Conservation (phyloP, 2,113 vertebrate genomes). For the Chunga burmeisteri region DNA sequence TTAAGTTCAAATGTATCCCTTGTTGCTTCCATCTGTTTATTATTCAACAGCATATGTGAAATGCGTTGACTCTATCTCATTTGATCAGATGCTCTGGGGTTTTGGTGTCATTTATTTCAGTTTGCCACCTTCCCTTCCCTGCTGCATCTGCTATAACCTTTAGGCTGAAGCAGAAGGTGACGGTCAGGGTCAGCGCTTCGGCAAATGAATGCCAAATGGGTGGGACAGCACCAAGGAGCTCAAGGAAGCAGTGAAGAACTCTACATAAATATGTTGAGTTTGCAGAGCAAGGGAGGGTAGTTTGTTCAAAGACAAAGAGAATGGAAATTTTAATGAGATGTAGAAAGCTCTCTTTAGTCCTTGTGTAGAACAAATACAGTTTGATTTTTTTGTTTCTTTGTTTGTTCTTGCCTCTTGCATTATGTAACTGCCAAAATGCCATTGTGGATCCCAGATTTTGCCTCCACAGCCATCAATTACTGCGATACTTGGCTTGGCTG, state of each 20-base stretch:
- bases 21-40: constrained; percentile 3
- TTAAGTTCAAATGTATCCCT: background rate
- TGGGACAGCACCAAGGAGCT: background rate
- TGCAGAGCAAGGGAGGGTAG: background rate
- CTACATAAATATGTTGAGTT: background rate
- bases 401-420: constrained; percentile 6
- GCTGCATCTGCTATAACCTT: background rate
- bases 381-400: background rate
- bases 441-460: constrained; percentile 31
- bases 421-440: background rate
- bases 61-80: background rate
- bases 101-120: background rate
- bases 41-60: constrained; percentile 32
- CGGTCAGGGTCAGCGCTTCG: background rate
- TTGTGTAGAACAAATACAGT: constrained; percentile 38
- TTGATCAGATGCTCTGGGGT: background rate
- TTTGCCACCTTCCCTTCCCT: background rate
- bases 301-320: background rate
- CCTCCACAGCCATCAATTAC: background rate
- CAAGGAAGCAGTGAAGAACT: background rate
- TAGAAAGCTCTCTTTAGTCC: constrained; percentile 19
- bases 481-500: constrained; percentile 16
- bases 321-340: constrained; percentile 11
- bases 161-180: background rate
- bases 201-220: background rate